These are phyloP conservation scores for Bolinopsis microptera DNA, from an alignment of 37 sponge, comb jelly and placozoan genomes.

Conservation along the genomic window DNA sequence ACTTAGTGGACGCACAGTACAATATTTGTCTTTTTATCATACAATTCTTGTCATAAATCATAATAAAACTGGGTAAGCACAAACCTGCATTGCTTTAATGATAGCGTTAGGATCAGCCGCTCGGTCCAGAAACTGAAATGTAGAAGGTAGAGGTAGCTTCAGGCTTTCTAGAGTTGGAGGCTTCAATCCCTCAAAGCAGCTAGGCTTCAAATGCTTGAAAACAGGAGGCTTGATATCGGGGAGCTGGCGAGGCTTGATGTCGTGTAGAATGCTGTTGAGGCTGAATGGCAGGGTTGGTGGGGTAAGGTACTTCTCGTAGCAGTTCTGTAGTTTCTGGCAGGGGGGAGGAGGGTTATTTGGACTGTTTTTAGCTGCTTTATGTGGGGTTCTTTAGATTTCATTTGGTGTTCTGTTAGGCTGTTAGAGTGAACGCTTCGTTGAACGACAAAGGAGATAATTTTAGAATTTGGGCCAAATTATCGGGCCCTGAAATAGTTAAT, in stretches of 20 bases:
- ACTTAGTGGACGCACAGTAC: too few species aligned
- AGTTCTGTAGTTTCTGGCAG: conserved; percentile 58
- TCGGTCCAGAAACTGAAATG: not conserved
- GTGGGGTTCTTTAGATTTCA: not conserved
- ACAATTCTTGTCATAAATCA: too few species aligned
- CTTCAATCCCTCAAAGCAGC: not conserved
- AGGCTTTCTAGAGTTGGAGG: not conserved
- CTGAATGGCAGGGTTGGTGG: not conserved
- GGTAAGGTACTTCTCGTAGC: not conserved
- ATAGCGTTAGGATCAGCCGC: not conserved
- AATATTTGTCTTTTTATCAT: too few species aligned
- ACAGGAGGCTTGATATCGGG: not conserved
- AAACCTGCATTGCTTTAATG: conserved; percentile 23
- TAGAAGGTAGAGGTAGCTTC: not conserved
- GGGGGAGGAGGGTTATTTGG: too few species aligned
- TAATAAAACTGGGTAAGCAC: too few species aligned
- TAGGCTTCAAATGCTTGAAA: not conserved
- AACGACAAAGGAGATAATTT: too few species aligned
- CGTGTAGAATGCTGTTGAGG: not conserved
- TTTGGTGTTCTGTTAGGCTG: not conserved
- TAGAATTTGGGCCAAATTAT: too few species aligned
- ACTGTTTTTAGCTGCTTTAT: too few species aligned
- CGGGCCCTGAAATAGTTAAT: too few species aligned
- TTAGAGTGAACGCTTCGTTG: too few species aligned
- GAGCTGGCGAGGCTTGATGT: not conserved